These are phyloP conservation scores for Zophobas morio DNA, from an alignment of 1,140 invertebrate species.

Conservation along the genomic window DNA sequence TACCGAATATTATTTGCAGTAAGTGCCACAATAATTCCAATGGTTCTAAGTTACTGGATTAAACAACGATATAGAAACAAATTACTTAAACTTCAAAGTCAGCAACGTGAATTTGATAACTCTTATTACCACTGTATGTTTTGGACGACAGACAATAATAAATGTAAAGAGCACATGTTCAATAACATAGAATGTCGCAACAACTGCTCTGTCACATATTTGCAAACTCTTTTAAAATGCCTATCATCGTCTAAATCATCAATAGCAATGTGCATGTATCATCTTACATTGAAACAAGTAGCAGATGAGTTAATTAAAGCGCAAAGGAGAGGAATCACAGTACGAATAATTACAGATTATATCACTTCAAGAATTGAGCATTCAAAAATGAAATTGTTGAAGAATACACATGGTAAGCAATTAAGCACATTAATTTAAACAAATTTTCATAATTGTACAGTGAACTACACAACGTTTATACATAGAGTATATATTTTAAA, in stretches of 20 bases:
- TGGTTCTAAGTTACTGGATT: constrained; percentile 51
- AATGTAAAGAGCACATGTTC: constrained; percentile 53
- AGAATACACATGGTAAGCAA: constrained; percentile 50
- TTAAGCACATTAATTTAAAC: too few relatives aligned
- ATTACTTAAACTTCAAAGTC: constrained; percentile 20
- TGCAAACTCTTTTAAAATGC: constrained; percentile 51
- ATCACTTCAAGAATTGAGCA: constrained; percentile 48
- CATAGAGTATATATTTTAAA: too few relatives aligned
- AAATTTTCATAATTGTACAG: too few relatives aligned
- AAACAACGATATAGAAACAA: constrained; percentile 50
- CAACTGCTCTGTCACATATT: constrained; percentile 52
- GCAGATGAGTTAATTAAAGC: constrained; percentile 54
- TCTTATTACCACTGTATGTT: constrained; percentile 57
- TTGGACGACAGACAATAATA: constrained; percentile 52
- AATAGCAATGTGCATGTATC: constrained; percentile 59
- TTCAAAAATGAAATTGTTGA: constrained; percentile 45
- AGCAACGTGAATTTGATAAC: constrained; percentile 32
- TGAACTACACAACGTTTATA: too few relatives aligned
- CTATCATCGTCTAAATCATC: constrained; percentile 56
- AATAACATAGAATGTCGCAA: constrained; percentile 52
- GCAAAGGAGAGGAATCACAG: constrained; percentile 54
- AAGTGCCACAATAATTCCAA: constrained; percentile 31
- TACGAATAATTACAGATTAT: constrained; percentile 59
- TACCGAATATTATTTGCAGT: neutral
- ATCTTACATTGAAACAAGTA: constrained; percentile 55